Base-by-base conservation (phyloP, 2,888 invertebrate genomes). In the Sinotaia quadrata region DNA sequence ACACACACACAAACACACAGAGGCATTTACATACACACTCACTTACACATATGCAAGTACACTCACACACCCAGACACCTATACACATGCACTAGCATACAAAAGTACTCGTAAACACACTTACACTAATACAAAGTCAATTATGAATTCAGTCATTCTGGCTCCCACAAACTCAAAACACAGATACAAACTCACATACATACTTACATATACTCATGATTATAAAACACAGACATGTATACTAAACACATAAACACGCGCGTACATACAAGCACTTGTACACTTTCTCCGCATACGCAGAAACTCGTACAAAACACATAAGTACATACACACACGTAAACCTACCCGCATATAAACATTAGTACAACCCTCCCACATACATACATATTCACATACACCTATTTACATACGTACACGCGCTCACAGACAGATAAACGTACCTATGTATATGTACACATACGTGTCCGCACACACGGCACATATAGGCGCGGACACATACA, bases 361-460 rank as follows among this genome's bases (percentile, higher is more conserved):
- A 2, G 5, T 15, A 2, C 10, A 18, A 27, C 24, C 18, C 4
- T n/a, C 56, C 31, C 33, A 56, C 1, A 56, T 8, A 33, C 56
- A 33, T 34, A 31, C 31, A 31, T 34, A 36, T 21, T 36, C 57
- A 57, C 36, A 57, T 5, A 56, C n/a, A 57, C 7, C 34, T 18
- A n/a, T 24, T 36, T 21, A 21, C 36, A 57, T 37, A n/a, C 57
- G 24, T 27, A 10, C 57, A 36, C 36, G 24, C 57, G 4, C 57
- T 12, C 36, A 8, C 57, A 57, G 36, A 36, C 57, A 57, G 36
- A 57, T 37, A 57, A 34, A 57, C 57, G 24, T 37, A 57, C 57
- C 31, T 34, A 56, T 24, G 37, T 24, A 57, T 24, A 36, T 34
- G 34, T 34, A 56, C 34, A 56, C 56, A 58, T 27, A 58, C 58